Conservation (phyloP, 2,797 vertebrate genomes). For the Aviceda leuphotes region DNA sequence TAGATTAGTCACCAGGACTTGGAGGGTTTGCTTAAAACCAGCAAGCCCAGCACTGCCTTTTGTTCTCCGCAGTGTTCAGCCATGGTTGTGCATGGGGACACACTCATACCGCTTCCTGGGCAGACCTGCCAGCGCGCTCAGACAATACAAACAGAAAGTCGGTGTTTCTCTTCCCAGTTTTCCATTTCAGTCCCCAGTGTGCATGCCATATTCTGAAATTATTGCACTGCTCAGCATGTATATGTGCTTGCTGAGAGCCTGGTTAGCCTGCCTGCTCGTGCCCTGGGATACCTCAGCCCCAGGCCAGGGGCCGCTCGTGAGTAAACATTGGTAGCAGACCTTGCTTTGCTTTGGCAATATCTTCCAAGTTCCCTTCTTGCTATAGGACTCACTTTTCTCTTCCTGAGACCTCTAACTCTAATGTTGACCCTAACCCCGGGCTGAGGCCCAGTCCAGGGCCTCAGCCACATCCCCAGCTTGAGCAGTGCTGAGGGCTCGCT, state of each 20-base stretch:
- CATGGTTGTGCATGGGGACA: rapidly evolving
- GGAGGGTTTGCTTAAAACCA: not conserved
- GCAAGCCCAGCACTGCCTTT: not conserved
- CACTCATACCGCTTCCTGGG: rapidly evolving
- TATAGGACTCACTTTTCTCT: not conserved
- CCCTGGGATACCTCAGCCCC: not conserved
- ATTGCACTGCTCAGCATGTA: not conserved
- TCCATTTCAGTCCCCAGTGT: not conserved
- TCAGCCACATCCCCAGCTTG: rapidly evolving
- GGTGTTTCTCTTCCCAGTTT: not conserved
- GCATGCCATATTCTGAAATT: not conserved
- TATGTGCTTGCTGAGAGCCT: not conserved
- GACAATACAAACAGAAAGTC: not conserved
- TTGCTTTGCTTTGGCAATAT: not conserved
- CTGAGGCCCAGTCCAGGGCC: not conserved
- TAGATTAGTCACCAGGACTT: not conserved
- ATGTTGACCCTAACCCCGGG: not conserved
- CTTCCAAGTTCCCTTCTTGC: not conserved
- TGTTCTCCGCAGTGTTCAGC: rapidly evolving
- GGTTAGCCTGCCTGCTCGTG: not conserved
- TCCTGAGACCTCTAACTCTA: not conserved
- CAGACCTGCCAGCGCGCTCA: rapidly evolving
- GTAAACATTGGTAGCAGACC: not conserved
- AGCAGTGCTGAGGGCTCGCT: not conserved
- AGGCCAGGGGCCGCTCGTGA: not conserved